phyloP scores from a whole-genome alignment of 2,888 invertebrate genomes.

The Eudiplozoon nipponicum region DNA sequence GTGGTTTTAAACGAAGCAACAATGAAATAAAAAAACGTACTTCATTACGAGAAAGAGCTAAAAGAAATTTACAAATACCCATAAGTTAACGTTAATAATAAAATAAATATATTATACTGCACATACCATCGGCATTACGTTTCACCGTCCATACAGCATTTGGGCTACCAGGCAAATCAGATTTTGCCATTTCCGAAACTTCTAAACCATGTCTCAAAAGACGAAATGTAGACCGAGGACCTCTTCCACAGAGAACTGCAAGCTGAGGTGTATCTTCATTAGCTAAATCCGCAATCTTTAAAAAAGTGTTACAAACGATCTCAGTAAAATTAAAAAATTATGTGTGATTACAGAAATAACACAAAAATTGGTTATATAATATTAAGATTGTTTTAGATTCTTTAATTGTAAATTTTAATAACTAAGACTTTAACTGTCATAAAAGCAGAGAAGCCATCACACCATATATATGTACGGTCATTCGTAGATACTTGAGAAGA shows the following conservation, averaged over 20 bases:
- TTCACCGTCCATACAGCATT: slow-evolving; percentile 99
- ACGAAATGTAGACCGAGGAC: slow-evolving; percentile 60
- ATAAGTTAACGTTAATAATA: slow-evolving; percentile 18
- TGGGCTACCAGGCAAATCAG: slow-evolving; percentile 90
- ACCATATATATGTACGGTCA: too few relatives aligned
- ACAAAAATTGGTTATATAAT: too few relatives aligned
- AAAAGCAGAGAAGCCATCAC: too few relatives aligned
- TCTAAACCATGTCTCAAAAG: slow-evolving; percentile 80
- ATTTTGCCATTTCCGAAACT: slow-evolving; percentile 86
- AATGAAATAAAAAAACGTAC: too few relatives aligned
- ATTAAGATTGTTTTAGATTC: too few relatives aligned
- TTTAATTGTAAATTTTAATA: too few relatives aligned
- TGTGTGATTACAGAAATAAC: neutral
- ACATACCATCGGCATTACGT: slow-evolving; percentile 65
- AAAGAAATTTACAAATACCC: too few relatives aligned
- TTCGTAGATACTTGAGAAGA: too few relatives aligned
- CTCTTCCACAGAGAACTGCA: slow-evolving; percentile 72
- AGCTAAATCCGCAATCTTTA: slow-evolving; percentile 36
- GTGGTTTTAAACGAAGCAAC: too few relatives aligned
- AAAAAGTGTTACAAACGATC: too few relatives aligned
- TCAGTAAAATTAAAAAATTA: neutral
- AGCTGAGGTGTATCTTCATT: slow-evolving; percentile 95
- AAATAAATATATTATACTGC: neutral
- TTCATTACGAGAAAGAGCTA: slow-evolving; percentile 17
- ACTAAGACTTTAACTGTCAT: too few relatives aligned